phyloP scores from a whole-genome alignment of 1,140 invertebrate genomes.

The Drosophila sulfurigaster region DNA sequence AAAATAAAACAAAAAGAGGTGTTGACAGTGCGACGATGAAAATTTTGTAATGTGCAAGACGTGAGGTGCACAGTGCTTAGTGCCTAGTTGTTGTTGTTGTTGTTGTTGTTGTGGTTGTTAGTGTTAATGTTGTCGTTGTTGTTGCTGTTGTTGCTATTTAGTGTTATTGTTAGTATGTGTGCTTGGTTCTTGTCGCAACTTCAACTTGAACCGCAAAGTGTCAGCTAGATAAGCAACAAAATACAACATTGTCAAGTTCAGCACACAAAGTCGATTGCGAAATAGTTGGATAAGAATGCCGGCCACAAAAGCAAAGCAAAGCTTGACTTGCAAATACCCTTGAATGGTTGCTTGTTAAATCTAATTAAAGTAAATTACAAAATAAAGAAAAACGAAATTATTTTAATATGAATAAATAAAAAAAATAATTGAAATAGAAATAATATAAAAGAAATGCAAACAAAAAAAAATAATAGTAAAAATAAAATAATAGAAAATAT shows the following conservation, averaged over 20 bases:
- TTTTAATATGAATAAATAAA: background rate
- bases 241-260: conserved; percentile 45
- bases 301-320: no score
- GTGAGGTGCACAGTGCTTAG: conserved; percentile 17
- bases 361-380: background rate
- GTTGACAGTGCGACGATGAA: conserved; percentile 36
- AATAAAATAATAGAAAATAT: no score
- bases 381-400: background rate
- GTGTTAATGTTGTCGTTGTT: conserved; percentile 18
- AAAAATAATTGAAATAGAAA: background rate
- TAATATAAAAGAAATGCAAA: no score
- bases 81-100: conserved; percentile 13
- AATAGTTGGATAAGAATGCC: background rate
- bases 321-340: background rate
- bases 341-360: no score
- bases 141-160: conserved; percentile 18
- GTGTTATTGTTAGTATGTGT: conserved; percentile 18
- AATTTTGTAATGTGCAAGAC: conserved; percentile 43
- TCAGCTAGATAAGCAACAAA: conserved; percentile 1
- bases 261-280: background rate
- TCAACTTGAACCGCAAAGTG: conserved; percentile 42
- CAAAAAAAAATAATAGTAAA: no score
- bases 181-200: background rate
- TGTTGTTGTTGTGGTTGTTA: conserved; percentile 21
- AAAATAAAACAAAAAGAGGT: conserved; percentile 26